Evolutionary conservation across 1,140 invertebrate species (phyloP), one percentile per base, ranked within the genome.

Genomic region (Olivierus martensii): DNA sequence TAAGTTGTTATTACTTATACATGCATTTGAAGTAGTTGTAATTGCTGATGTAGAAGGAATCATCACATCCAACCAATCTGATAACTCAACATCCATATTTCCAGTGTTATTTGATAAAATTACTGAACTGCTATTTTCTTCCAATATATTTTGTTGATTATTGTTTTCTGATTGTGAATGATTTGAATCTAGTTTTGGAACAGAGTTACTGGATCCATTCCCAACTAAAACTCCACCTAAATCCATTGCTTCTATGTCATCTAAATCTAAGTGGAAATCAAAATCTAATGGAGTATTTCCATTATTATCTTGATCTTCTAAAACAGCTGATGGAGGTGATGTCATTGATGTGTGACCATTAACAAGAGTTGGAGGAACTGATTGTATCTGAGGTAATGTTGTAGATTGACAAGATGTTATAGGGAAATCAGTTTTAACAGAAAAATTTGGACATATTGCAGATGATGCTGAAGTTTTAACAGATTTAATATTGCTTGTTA

Each of bases 381-480:
- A 28, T 28, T 28, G 28, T 28, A 28, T 6, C 4, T 28, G 4
- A 28, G 4, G 9, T 6, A 9, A 28, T 6, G 4, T 9, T 2
- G 2, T 28, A 0, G 44, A 7, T 19, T 46, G 17, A 46, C 44
- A 9, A 9, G 5, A 4, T 7, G 4, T 28, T 6, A 4, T 28
- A 28, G 28, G 28, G 9, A 6, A 28, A 28, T 15, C 10, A 7
- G 41, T 42, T 17, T 17, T 17, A 42, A 14, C 9, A 19, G 19
- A 42, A 42, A 2, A 42, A 46, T 21, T 28, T 7, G 7, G 3
- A 43, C 41, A 43, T 21, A 34, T 39, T 41, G 57, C 51, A 18
- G 72, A 75, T 2, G 75, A 77, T 0, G 75, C 77, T 17, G 80
- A 81, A 0, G 81, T 83, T 28, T 28, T 28, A 28, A 28, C 28